A percentile compares a stretch with the other conserved stretches of the same genome.
phyloP scores from a whole-genome alignment of 2,797 vertebrate genomes.

The Melanotaenia boesemani region DNA sequence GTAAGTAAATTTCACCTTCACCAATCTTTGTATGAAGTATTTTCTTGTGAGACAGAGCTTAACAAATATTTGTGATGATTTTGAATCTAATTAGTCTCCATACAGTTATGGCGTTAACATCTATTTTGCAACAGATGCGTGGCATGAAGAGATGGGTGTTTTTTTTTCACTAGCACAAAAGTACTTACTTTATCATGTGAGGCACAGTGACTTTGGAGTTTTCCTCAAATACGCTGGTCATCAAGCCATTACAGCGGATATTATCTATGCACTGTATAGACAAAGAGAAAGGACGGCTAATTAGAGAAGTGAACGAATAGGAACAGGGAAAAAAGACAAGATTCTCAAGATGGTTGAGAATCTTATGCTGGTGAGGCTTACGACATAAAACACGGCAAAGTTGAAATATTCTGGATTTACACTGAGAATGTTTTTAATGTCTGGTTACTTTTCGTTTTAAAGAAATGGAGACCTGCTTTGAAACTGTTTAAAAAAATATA shows the following conservation, averaged over 20 bases:
- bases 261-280: conserved; percentile 76
- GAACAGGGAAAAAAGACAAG: background rate
- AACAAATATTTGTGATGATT: background rate
- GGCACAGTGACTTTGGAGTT: conserved; percentile 99
- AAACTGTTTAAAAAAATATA: background rate
- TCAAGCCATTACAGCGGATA: conserved; percentile 91
- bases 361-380: conserved; percentile 3
- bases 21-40: background rate
- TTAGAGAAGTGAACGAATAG: background rate
- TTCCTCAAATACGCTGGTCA: conserved; percentile 99
- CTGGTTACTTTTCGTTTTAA: background rate
- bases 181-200: conserved; percentile 98
- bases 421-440: background rate
- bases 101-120: conserved; percentile 17
- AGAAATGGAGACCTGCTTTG: background rate
- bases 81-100: background rate
- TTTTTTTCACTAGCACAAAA: conserved; percentile 55
- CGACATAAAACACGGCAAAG: background rate
- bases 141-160: conserved; percentile 49
- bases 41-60: background rate
- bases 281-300: conserved; percentile 11
- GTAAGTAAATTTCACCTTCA: background rate
- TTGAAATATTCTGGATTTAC: background rate
- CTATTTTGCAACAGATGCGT: conserved; percentile 21
- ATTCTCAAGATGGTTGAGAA: background rate